Conservation (phyloP, 2,888 invertebrate species). For the Epinotia ramella region DNA sequence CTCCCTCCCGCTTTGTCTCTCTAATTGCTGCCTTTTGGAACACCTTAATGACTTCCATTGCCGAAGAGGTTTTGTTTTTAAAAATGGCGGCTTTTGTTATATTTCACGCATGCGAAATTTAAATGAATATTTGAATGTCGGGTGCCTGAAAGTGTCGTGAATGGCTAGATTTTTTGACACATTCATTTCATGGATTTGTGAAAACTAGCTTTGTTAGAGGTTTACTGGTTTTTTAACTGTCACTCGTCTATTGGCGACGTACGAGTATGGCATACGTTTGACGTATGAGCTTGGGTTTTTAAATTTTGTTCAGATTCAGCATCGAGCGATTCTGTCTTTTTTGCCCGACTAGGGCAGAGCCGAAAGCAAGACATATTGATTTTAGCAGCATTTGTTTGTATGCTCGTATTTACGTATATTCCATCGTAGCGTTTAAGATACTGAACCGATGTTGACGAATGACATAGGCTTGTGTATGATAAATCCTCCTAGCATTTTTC, state of each 20-base stretch:
- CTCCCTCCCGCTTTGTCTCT: conserved; percentile 60
- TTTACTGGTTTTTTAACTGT: neutral
- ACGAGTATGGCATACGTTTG: too few relatives aligned
- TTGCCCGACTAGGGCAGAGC: too few relatives aligned
- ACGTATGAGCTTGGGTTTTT: too few relatives aligned
- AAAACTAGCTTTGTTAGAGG: conserved; percentile 5
- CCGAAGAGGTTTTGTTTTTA: conserved; percentile 64
- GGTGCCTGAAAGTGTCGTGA: conserved; percentile 20
- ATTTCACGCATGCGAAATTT: conserved; percentile 42
- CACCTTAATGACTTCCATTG: conserved; percentile 78
- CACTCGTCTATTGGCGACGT: neutral
- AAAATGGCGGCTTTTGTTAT: conserved; percentile 63
- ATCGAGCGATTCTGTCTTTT: too few relatives aligned
- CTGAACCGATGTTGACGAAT: too few relatives aligned
- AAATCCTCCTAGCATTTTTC: too few relatives aligned
- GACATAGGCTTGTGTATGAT: too few relatives aligned
- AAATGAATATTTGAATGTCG: conserved; percentile 20
- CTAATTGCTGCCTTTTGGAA: conserved; percentile 73
- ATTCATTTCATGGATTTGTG: conserved; percentile 7
- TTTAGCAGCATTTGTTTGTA: too few relatives aligned
- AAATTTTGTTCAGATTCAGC: too few relatives aligned
- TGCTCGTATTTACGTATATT: too few relatives aligned
- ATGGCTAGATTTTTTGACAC: conserved; percentile 22
- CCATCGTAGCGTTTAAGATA: too few relatives aligned
- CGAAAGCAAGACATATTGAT: too few relatives aligned